phyloP scores from a whole-genome alignment of 2,113 vertebrate genomes.

The Anoura caudifer region DNA sequence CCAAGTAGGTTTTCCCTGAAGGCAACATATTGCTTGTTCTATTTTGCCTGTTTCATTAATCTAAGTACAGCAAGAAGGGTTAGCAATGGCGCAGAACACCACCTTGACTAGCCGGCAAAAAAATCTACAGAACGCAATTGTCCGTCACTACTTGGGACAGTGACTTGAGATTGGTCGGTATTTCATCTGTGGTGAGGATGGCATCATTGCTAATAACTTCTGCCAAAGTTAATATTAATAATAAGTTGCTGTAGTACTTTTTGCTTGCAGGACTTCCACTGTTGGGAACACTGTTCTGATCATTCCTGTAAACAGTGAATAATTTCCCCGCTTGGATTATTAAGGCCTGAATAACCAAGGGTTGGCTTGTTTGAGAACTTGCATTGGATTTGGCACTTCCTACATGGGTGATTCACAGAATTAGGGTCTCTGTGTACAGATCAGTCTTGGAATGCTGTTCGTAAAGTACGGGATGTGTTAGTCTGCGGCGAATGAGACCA shows the following conservation, averaged over 20 bases:
- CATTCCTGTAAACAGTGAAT: background rate
- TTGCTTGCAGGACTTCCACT: background rate
- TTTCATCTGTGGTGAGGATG: background rate
- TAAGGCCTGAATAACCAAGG: background rate
- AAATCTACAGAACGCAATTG: background rate
- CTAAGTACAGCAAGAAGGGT: background rate
- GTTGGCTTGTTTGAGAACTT: background rate
- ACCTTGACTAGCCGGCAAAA: background rate
- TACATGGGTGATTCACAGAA: background rate
- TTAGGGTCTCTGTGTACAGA: background rate
- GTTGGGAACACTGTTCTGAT: background rate
- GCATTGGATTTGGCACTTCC: background rate
- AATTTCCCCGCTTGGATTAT: background rate
- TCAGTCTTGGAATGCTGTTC: background rate
- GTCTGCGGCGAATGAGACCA: background rate
- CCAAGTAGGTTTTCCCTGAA: background rate
- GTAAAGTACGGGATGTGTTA: background rate
- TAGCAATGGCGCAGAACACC: background rate
- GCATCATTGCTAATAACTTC: background rate
- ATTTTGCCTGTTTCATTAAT: background rate
- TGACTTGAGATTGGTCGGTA: background rate
- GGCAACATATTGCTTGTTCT: background rate
- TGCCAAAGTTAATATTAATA: background rate
- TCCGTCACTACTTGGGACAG: background rate
- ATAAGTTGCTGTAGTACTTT: background rate